phyloP scores from a whole-genome alignment of 2,113 vertebrate species.

The Chionodraco myersi region DNA sequence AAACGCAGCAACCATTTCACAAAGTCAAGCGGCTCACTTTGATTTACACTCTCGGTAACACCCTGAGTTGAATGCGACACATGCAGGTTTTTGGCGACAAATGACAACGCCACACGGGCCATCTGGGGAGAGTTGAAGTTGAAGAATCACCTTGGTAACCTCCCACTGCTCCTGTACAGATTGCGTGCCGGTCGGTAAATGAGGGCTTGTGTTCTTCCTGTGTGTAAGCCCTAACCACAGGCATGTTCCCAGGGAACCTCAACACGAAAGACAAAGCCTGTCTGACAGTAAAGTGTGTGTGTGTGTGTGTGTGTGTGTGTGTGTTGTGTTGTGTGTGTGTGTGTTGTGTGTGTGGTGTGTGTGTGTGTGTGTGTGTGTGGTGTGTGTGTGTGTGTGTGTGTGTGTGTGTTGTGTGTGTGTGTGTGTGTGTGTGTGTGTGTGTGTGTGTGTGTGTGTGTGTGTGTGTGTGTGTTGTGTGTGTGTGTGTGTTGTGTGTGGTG shows the following conservation, averaged over 20 bases:
- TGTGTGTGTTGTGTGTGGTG: too few species aligned
- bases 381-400: too few species aligned
- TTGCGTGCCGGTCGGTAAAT: constrained; percentile 53
- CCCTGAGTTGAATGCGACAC: constrained; percentile 60
- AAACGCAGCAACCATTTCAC: constrained; percentile 68
- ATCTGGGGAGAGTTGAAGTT: constrained; percentile 72
- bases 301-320: constrained; percentile 41
- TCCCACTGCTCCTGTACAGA: constrained; percentile 62
- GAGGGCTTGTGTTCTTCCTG: constrained; percentile 45
- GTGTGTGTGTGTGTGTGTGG: too few species aligned
- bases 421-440: too few species aligned
- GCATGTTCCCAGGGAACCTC: constrained; percentile 24
- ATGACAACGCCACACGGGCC: constrained; percentile 60
- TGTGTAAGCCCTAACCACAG: constrained; percentile 50
- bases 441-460: too few species aligned
- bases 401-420: too few species aligned
- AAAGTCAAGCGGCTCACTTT: constrained; percentile 72
- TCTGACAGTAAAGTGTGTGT: constrained; percentile 34
- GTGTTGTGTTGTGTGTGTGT: too few species aligned
- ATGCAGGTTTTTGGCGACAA: constrained; percentile 65
- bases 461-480: too few species aligned
- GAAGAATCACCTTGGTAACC: constrained; percentile 73
- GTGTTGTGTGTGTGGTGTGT: too few species aligned
- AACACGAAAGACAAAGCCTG: constrained; percentile 35
- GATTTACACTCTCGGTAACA: constrained; percentile 74